Base-by-base conservation (phyloP, 1,140 invertebrate genomes). In the Acromyrmex charruanus region DNA sequence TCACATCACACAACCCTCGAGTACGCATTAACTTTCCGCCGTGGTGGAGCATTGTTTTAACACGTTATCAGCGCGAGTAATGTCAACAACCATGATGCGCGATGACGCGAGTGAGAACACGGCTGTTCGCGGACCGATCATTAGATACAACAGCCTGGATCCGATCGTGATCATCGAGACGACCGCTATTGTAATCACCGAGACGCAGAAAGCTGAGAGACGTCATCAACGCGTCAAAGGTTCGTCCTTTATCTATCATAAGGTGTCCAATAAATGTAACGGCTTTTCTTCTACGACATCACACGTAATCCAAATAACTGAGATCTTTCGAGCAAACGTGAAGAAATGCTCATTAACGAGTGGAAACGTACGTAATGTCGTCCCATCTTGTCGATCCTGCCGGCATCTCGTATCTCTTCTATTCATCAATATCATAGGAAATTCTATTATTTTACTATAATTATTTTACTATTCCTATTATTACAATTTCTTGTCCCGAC, bases 81-180 rank as follows among this genome's bases (percentile, higher is more conserved):
- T 90, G 89, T 88, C 93, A 93, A 92, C 92, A 89, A 92, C 82
- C 90, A 89, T 72, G 89, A 87, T 86, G 72, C 71, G 89, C 89
- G 87, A 91, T 88, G 81, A 85, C 89, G 49, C 86, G 77, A 44
- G 51, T 55, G 28, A 77, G 35, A 18, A 59, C 31, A 66, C 44
- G 77, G 53, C 63, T 65, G 14, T 74, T 63, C 80, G 18, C 28
- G 14, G 58, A 53, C 59, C 61, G 9, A 21, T 28, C 61, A 16
- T 77, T n/a, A 44, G 28, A 53, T 35, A 25, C 21, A 5, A 12
- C 3, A 55, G 44, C 53, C 12, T 87, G 28, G 69, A 92, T 82
- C 91, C 93, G 35, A 89, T 88, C 39, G 84, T 74, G 25, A 74
- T 74, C 80, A 75, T 91, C 86, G 90, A 93, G 80, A 39, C 66